phyloP scores from a whole-genome alignment of 2,113 vertebrate species.

The Smithornis capensis region DNA sequence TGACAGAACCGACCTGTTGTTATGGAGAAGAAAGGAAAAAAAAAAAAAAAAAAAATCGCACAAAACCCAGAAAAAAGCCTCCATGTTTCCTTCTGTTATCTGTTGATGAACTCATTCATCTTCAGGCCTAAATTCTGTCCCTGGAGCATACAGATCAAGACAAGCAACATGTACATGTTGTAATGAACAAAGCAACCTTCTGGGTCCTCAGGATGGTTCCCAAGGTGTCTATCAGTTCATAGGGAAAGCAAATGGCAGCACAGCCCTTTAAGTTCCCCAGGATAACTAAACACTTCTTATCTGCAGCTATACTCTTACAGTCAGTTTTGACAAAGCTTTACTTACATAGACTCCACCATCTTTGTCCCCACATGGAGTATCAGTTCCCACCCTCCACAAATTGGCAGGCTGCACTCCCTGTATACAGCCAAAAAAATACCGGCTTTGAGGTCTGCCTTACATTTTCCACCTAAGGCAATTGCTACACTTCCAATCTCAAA shows the following conservation, averaged over 20 bases:
- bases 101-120: not conserved
- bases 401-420: not conserved
- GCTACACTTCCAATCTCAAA: not conserved
- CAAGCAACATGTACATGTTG: not conserved
- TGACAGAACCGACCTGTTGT: not conserved
- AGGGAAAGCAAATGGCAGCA: not conserved
- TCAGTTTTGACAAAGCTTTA: not conserved
- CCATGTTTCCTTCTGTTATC: not conserved
- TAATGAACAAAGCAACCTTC: not conserved
- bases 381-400: not conserved
- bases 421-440: not conserved
- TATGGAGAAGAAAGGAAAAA: not conserved
- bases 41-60: not conserved
- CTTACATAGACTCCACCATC: not conserved
- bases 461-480: not conserved
- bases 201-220: not conserved
- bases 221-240: not conserved
- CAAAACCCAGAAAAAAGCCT: not conserved
- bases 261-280: not conserved
- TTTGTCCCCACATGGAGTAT: accelerated
- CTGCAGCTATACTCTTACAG: not conserved
- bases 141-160: not conserved
- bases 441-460: not conserved
- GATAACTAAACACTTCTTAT: not conserved
- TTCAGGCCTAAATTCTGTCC: not conserved